Evolutionary conservation across 1,140 invertebrate species (phyloP).

Genomic region (Sitophilus oryzae): DNA sequence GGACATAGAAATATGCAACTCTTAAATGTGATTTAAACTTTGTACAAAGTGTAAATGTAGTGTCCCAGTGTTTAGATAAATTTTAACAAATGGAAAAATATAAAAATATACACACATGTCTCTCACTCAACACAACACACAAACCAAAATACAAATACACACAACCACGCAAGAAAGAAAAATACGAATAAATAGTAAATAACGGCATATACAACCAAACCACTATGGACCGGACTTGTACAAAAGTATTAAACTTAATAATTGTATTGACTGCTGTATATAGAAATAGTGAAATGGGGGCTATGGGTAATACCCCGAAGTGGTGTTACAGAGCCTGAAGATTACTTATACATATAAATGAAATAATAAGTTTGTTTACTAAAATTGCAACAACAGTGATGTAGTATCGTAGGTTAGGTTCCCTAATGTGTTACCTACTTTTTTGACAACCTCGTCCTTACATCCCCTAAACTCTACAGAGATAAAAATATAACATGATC

Average conservation of each 20-base stretch:
- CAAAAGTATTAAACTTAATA: conserved; percentile 44
- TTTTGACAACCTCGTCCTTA: conserved; percentile 33
- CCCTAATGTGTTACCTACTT: conserved; percentile 43
- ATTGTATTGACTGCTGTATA: conserved; percentile 42
- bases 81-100: conserved; percentile 16
- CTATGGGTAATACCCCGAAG: conserved; percentile 33
- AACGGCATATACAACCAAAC: too few relatives aligned
- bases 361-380: conserved; percentile 21
- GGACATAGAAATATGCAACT: conserved; percentile 46
- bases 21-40: conserved; percentile 45
- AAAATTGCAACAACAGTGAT: conserved; percentile 36
- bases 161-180: too few relatives aligned
- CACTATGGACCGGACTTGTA: conserved; percentile 45
- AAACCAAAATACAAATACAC: too few relatives aligned
- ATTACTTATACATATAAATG: too few relatives aligned
- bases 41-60: conserved; percentile 48
- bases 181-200: too few relatives aligned
- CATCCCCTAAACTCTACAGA: conserved; percentile 21
- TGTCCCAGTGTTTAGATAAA: conserved; percentile 45
- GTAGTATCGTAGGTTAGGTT: conserved; percentile 43
- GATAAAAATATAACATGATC: conserved; percentile 34
- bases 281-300: conserved; percentile 33
- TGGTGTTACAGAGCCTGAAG: conserved; percentile 22
- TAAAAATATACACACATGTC: not conserved
- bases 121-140: not conserved